Base-by-base conservation (phyloP, 2,888 invertebrate species). In the Drosophila birchii region DNA sequence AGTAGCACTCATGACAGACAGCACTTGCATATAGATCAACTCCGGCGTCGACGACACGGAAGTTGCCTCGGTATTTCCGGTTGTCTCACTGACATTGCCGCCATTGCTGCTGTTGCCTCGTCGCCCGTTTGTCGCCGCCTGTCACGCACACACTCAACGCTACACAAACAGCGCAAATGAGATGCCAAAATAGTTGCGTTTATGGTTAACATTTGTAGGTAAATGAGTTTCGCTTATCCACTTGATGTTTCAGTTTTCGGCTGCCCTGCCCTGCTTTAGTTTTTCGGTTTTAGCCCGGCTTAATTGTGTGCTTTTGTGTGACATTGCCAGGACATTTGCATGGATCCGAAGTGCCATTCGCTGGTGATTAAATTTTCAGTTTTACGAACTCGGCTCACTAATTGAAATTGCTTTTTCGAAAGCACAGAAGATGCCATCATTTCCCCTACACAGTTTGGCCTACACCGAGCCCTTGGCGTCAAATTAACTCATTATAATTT, bases 401-500 rank as follows among this genome's bases (percentile, higher is more conserved):
- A 86, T 86, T 86, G 85, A 86, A 86, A 86, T 86, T 88, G 88
- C 81, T 86, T 86, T 88, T 78, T 69, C 78, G 68, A 82, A 82
- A 78, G 68, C 87, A 73, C 32, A 78, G 74, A 85, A 87, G 84
- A 85, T 87, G 86, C 75, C 76, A 55, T 54, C 75, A 56, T 57
- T 60, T 56, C 57, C 60, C 58, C 38, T 23, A 23, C 43, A 53
- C 32, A 45, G 26, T n/a, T 16, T 14, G 16, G 54, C 54, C 54
- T 14, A 49, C 39, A 29, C 41, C 26, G 60, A 36, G 60, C 79
- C 70, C 58, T 38, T 36, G 84, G 83, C 80, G 60, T 75, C 70
- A 86, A 83, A 86, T 86, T 86, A 88, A 88, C 88, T 86, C 81
- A 81, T 86, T 86, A 88, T 71, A 81, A 62, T 83, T 83, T 81